Evolutionary conservation across 1,140 invertebrate species (phyloP).

Genomic region (Antheraea pernyi): DNA sequence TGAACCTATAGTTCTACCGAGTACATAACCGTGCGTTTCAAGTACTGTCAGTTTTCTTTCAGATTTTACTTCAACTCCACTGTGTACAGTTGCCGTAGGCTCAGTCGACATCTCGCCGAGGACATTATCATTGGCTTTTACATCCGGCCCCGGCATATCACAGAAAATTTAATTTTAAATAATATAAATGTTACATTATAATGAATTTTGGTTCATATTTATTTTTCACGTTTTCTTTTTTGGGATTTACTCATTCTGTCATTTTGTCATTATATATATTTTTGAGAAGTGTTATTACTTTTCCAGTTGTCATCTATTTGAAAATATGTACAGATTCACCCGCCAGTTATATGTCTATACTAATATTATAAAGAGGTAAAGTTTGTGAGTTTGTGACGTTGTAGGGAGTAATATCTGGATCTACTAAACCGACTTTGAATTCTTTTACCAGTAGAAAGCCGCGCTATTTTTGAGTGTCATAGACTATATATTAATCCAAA

Average conservation of each 20-base stretch:
- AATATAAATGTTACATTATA: slow-evolving; percentile 57
- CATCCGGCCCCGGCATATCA: slow-evolving; percentile 75
- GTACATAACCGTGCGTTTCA: slow-evolving; percentile 87
- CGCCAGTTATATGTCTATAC: slow-evolving; percentile 28
- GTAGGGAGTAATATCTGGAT: too few relatives aligned
- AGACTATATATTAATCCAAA: too few relatives aligned
- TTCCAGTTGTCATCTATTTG: slow-evolving; percentile 21
- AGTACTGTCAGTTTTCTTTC: slow-evolving; percentile 81
- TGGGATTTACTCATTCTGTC: slow-evolving; percentile 53
- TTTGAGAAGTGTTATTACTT: slow-evolving; percentile 29
- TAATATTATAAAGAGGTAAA: too few relatives aligned
- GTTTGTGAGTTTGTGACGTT: too few relatives aligned
- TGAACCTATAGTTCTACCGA: slow-evolving; percentile 88
- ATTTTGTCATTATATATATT: slow-evolving; percentile 48
- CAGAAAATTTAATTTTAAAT: slow-evolving; percentile 50
- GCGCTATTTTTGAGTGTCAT: too few relatives aligned
- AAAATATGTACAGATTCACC: slow-evolving; percentile 23
- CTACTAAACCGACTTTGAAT: too few relatives aligned
- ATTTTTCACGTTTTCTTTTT: slow-evolving; percentile 55
- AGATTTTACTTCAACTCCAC: slow-evolving; percentile 60
- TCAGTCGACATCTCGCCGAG: slow-evolving; percentile 70
- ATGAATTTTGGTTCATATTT: slow-evolving; percentile 59
- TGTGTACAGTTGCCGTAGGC: slow-evolving; percentile 64
- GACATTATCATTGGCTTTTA: slow-evolving; percentile 72
- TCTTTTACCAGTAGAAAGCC: too few relatives aligned